Conservation (phyloP, 2,113 vertebrate species). For the Colossoma macropomum region DNA sequence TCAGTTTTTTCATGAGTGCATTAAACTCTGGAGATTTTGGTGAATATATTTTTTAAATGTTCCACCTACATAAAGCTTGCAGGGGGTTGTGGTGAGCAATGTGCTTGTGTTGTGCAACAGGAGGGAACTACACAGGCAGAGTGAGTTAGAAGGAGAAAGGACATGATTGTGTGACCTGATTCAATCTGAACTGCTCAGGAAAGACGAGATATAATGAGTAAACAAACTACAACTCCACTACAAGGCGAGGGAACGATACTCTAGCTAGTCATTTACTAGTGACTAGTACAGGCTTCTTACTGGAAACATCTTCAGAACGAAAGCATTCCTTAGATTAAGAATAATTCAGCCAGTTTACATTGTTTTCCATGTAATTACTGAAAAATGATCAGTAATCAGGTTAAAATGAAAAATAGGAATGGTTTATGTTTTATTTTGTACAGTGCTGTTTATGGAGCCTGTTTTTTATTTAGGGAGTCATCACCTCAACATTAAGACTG, state of each 20-base stretch:
- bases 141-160: not conserved
- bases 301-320: not conserved
- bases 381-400: no score
- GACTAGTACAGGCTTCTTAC: not conserved
- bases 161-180: not conserved
- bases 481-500: not conserved
- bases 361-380: no score
- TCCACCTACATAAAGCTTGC: not conserved
- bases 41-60: not conserved
- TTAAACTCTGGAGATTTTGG: no score
- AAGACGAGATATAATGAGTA: not conserved
- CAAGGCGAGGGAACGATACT: not conserved
- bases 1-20: no score
- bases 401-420: no score
- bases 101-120: not conserved
- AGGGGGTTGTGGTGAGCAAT: not conserved
- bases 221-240: not conserved
- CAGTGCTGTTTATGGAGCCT: not conserved
- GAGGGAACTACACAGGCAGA: not conserved
- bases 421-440: not conserved
- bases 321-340: not conserved
- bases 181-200: slow-evolving; percentile 9
- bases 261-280: not conserved
- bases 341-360: no score
- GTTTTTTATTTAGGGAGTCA: not conserved